These are phyloP conservation scores for Pantherophis alleghaniensis DNA, from an alignment of 2,797 vertebrate species.

Conservation along the genomic window DNA sequence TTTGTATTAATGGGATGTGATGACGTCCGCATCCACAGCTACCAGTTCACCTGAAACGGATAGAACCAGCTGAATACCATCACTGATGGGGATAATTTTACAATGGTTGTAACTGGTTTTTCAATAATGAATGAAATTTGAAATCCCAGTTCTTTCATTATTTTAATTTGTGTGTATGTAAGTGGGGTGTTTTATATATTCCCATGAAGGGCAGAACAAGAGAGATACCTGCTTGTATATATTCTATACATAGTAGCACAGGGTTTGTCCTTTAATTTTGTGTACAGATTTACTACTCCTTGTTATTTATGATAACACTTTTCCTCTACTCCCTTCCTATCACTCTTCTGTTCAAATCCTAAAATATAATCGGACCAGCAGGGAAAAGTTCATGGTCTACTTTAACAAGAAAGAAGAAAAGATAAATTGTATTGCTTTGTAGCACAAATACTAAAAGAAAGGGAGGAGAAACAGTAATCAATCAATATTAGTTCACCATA, in stretches of 20 bases:
- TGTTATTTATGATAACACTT: conserved; percentile 1
- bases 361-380: not conserved
- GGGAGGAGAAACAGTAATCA: not conserved
- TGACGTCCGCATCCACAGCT: too few species aligned
- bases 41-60: too few species aligned
- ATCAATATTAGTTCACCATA: not conserved
- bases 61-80: too few species aligned
- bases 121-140: conserved; percentile 44
- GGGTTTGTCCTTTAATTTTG: not conserved
- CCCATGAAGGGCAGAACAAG: conserved; percentile 50
- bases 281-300: not conserved
- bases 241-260: not conserved
- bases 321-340: not conserved
- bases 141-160: conserved; percentile 16
- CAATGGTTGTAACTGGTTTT: conserved; percentile 52
- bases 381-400: not conserved
- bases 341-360: not conserved
- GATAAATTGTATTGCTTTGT: not conserved
- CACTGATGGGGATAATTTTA: conserved; percentile 21
- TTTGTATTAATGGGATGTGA: too few species aligned
- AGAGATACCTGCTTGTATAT: conserved; percentile 60
- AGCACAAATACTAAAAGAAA: not conserved
- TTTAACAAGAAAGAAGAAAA: not conserved
- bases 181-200: not conserved
- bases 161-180: not conserved